Base-by-base conservation (phyloP, 1,140 invertebrate genomes). In the Anoplolepis gracilipes region DNA sequence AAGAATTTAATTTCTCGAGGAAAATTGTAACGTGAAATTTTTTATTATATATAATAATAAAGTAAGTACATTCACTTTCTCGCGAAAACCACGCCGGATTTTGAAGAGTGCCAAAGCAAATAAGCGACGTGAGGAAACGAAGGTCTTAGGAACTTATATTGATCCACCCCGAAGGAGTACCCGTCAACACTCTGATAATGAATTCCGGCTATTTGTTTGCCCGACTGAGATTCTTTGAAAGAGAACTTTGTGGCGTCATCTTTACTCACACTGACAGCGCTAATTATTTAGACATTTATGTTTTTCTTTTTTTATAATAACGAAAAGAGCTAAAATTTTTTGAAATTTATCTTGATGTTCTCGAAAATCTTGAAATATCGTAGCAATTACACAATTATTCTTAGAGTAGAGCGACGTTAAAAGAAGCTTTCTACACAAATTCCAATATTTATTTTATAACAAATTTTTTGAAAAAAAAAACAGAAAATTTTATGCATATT, bases 121-220 rank as follows among this genome's bases (percentile, higher is more conserved):
- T 46, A 61, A 33, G 13, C 46, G 53, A 13, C 19, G 49, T 65
- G 49, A 77, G 46, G 25, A 42, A 28, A 55, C 57, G n/a, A 55
- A 85, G 61, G 36, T 87, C 53, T 55, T 64, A 57, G 11, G 3
- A 82, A 39, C 62, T 70, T 55, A 55, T 49, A 72, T 84, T 65
- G 77, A 88, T 70, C 28, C 87, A 39, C 28, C 8, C 3, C 46
- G 13, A 49, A n/a, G 46, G 25, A 84, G 22, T 69, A 62, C 30
- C 19, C 53, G 55, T 55, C 39, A 25, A 59, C 73, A 61, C 55
- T 69, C 19, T 25, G 25, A 53, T 72, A 84, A 46, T 77, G 55
- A 88, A 88, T 88, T 87, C 49, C 46, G 46, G 22, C 59, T 78
- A 53, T 42, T 85, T 77, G 73, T 59, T 36, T 22, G 25, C 36